phyloP scores from a whole-genome alignment of 2,113 vertebrate species.

The Opisthocomus hoazin region DNA sequence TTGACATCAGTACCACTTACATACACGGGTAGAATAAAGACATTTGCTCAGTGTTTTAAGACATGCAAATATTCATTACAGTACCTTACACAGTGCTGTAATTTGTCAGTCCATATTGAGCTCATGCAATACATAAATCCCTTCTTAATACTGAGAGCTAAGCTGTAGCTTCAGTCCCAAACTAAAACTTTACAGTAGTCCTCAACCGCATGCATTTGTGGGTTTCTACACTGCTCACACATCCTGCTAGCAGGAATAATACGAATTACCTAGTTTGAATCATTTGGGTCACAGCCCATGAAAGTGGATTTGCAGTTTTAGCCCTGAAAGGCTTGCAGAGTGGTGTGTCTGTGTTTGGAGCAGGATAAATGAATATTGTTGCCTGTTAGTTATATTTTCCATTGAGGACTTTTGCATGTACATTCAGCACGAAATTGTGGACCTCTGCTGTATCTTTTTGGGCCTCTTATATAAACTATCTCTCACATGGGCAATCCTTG shows the following conservation, averaged over 20 bases:
- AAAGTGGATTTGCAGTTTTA: neutral
- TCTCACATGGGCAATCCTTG: neutral
- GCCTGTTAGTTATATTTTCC: neutral
- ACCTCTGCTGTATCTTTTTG: neutral
- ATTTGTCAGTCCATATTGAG: neutral
- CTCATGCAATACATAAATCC: neutral
- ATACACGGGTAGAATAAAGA: neutral
- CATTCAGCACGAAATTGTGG: neutral
- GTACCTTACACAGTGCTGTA: neutral
- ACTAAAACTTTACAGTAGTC: neutral
- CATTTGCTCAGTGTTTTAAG: neutral
- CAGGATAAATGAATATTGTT: neutral
- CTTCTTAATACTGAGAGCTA: neutral
- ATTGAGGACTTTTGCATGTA: neutral
- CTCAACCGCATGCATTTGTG: accelerated
- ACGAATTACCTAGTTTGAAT: neutral
- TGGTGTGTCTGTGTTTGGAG: neutral
- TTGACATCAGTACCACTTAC: neutral
- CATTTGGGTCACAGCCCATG: neutral
- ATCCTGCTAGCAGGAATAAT: neutral
- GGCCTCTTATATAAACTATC: neutral
- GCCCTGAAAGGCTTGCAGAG: neutral
- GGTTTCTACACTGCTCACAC: neutral
- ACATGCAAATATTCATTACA: neutral
- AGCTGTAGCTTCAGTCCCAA: neutral